Conservation (phyloP, 2,797 vertebrate species). For the Anabacerthia variegaticeps region DNA sequence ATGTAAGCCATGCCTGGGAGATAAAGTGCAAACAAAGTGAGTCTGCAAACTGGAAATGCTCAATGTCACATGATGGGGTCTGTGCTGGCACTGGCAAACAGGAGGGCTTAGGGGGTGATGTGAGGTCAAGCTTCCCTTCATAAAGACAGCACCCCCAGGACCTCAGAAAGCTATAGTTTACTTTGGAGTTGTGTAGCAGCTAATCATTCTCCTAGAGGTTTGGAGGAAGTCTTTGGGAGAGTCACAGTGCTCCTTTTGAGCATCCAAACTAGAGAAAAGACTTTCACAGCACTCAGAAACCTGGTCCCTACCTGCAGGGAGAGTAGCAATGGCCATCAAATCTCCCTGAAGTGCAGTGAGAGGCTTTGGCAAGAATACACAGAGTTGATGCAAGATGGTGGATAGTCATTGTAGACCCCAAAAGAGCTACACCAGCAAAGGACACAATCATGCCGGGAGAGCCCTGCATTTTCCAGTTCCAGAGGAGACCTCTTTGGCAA, state of each 20-base stretch:
- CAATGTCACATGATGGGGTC: fast-evolving
- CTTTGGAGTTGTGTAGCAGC: background rate
- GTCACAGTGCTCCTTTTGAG: background rate
- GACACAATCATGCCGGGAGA: fast-evolving
- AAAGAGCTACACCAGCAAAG: background rate
- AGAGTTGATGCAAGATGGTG: background rate
- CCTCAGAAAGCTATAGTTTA: background rate
- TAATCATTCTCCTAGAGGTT: background rate
- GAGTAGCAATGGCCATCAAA: background rate
- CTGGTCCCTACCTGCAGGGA: background rate
- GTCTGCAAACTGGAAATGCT: background rate
- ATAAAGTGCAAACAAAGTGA: background rate
- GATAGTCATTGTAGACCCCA: background rate
- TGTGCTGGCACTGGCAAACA: background rate
- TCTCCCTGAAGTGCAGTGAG: background rate
- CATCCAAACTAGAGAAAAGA: background rate
- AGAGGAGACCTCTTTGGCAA: background rate
- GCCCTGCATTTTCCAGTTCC: background rate
- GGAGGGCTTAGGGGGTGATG: background rate
- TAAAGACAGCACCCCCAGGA: background rate
- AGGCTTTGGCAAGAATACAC: background rate
- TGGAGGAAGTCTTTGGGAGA: background rate
- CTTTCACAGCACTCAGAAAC: background rate
- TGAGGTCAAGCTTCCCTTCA: background rate
- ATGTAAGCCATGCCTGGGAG: background rate